phyloP scores from a whole-genome alignment of 2,113 vertebrate genomes.

The Mastomys natalensis region DNA sequence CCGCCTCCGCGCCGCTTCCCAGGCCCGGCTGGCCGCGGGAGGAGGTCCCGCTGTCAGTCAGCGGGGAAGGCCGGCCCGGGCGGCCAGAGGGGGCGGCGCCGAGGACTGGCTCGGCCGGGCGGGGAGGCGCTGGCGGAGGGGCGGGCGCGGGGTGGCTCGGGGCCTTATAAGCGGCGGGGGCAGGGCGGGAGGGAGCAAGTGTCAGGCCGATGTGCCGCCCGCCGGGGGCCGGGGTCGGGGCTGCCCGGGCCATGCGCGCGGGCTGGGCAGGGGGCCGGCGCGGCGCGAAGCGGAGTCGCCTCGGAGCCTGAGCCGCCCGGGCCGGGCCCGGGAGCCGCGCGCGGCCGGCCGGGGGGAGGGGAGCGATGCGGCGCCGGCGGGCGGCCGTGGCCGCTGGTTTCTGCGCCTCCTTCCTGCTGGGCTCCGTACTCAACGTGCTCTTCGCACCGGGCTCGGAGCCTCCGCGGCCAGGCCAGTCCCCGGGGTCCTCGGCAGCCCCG shows the following conservation, averaged over 20 bases:
- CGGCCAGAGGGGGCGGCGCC: constrained; percentile 78
- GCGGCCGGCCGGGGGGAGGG: constrained; percentile 77
- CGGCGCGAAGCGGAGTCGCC: constrained; percentile 68
- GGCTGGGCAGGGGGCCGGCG: constrained; percentile 76
- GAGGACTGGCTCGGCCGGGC: constrained; percentile 71
- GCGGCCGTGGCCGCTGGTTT: constrained; percentile 89
- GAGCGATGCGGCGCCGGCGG: constrained; percentile 91
- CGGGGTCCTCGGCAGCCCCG: constrained; percentile 70
- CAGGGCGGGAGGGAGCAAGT: constrained; percentile 84
- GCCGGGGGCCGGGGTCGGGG: constrained; percentile 69
- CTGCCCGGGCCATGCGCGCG: constrained; percentile 73
- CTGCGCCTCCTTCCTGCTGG: constrained; percentile 91
- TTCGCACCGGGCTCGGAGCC: constrained; percentile 91
- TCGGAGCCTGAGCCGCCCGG: constrained; percentile 71
- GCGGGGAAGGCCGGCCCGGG: constrained; percentile 77
- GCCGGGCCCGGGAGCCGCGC: constrained; percentile 70
- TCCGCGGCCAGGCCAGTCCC: constrained; percentile 76
- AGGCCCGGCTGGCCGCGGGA: constrained; percentile 63
- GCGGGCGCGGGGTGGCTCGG: constrained; percentile 72
- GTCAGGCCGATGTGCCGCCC: constrained; percentile 80
- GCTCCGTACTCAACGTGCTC: constrained; percentile 90
- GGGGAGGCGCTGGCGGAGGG: constrained; percentile 69
- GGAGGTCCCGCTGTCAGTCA: constrained; percentile 86
- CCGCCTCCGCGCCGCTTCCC: constrained; percentile 67
- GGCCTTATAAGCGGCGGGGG: constrained; percentile 83